Conservation (phyloP, 2,113 vertebrate genomes). For the Hyperopisus bebe region DNA sequence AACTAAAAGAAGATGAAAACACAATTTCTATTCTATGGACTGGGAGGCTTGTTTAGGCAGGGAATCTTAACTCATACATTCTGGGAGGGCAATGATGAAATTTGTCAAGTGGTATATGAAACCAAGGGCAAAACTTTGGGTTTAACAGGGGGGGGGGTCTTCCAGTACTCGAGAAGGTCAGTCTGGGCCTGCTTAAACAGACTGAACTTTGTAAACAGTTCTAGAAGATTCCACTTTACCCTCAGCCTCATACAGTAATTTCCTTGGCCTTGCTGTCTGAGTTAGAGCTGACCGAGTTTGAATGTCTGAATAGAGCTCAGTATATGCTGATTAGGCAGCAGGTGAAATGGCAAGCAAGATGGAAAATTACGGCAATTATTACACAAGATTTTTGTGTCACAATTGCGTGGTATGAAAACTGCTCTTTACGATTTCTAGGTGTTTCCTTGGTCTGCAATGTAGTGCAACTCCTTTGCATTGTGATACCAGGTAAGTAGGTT, state of each 20-base stretch:
- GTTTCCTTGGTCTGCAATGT: neutral
- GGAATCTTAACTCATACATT: neutral
- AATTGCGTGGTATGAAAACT: neutral
- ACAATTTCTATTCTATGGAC: neutral
- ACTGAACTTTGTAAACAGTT: neutral
- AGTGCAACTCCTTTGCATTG: neutral
- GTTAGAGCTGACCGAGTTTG: neutral
- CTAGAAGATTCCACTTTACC: neutral
- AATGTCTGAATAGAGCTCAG: neutral
- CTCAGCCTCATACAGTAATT: neutral
- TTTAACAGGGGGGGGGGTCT: neutral
- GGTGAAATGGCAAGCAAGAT: neutral
- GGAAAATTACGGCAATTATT: neutral
- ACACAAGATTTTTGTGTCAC: neutral
- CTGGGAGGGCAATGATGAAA: neutral
- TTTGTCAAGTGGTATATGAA: neutral
- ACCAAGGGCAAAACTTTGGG: neutral
- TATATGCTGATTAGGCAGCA: neutral
- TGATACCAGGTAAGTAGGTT: neutral
- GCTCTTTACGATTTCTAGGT: neutral
- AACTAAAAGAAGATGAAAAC: neutral
- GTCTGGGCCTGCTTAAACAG: neutral
- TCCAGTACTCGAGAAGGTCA: neutral
- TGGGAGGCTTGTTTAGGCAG: neutral
- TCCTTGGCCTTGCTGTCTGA: neutral